These are phyloP conservation scores for Drosophila austrosaltans DNA, from an alignment of 2,888 invertebrate species.

Conservation along the genomic window DNA sequence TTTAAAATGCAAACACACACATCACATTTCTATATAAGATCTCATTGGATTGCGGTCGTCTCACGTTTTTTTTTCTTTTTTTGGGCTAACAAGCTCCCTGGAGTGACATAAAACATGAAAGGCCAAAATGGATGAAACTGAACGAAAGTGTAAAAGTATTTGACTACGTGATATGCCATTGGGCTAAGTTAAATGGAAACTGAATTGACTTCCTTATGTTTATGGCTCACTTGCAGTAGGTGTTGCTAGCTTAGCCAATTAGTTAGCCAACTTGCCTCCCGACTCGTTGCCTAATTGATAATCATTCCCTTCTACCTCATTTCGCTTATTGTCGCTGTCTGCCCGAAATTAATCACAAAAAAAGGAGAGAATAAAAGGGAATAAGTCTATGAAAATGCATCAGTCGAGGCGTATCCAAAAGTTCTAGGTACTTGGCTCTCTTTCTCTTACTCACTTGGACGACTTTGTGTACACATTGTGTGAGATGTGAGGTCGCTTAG, in stretches of 20 bases:
- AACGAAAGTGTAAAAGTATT: slow-evolving; percentile 71
- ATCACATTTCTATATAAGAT: slow-evolving; percentile 32
- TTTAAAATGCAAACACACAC: slow-evolving; percentile 71
- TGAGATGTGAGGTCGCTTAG: slow-evolving; percentile 19
- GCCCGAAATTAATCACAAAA: slow-evolving; percentile 78
- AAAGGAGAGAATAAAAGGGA: slow-evolving; percentile 32
- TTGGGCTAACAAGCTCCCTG: slow-evolving; percentile 78
- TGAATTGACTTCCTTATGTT: slow-evolving; percentile 15
- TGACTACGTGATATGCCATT: slow-evolving; percentile 73
- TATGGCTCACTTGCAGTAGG: slow-evolving; percentile 24
- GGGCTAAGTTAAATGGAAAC: background rate
- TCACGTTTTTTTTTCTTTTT: slow-evolving; percentile 56
- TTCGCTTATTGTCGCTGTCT: slow-evolving; percentile 80
- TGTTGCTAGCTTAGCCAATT: slow-evolving; percentile 30
- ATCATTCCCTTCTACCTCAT: slow-evolving; percentile 59
- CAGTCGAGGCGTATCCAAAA: slow-evolving; percentile 46
- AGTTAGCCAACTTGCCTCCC: slow-evolving; percentile 21
- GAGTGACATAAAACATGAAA: slow-evolving; percentile 76
- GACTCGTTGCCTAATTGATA: slow-evolving; percentile 53
- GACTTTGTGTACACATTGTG: slow-evolving; percentile 42
- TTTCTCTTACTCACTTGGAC: slow-evolving; percentile 8
- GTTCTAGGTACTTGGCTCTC: slow-evolving; percentile 36
- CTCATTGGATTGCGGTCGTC: slow-evolving; percentile 22
- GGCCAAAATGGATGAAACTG: background rate
- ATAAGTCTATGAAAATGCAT: slow-evolving; percentile 29